These are phyloP conservation scores for Spodoptera litura DNA, from an alignment of 1,140 invertebrate species.

Conservation along the genomic window DNA sequence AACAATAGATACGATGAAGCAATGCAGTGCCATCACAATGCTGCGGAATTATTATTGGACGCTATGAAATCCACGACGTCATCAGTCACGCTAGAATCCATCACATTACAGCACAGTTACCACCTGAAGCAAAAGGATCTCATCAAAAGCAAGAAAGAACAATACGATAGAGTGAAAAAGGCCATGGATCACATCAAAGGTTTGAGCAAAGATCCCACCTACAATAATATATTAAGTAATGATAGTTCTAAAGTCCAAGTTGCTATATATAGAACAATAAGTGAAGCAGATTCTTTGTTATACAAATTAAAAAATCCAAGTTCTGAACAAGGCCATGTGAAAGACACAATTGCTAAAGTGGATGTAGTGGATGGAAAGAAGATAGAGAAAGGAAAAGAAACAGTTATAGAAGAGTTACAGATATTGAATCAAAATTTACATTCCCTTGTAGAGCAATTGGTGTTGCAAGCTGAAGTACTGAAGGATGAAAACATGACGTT, in stretches of 20 bases:
- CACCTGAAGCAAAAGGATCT: slow-evolving; percentile 87
- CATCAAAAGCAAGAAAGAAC: slow-evolving; percentile 86
- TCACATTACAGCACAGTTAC: slow-evolving; percentile 88
- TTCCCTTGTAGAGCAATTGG: slow-evolving; percentile 86
- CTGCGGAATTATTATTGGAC: slow-evolving; percentile 86
- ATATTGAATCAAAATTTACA: slow-evolving; percentile 87
- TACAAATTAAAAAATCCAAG: slow-evolving; percentile 73
- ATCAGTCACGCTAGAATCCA: slow-evolving; percentile 86
- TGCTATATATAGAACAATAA: slow-evolving; percentile 87
- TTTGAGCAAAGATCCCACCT: slow-evolving; percentile 75
- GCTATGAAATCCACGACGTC: slow-evolving; percentile 86
- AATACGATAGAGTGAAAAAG: slow-evolving; percentile 87
- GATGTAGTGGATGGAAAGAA: slow-evolving; percentile 80
- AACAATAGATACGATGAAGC: slow-evolving; percentile 88
- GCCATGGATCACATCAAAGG: slow-evolving; percentile 85
- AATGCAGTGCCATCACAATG: slow-evolving; percentile 88
- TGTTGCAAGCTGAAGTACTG: slow-evolving; percentile 87
- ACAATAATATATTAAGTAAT: slow-evolving; percentile 66
- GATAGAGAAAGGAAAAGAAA: slow-evolving; percentile 86
- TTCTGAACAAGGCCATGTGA: slow-evolving; percentile 57
- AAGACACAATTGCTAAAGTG: slow-evolving; percentile 58
- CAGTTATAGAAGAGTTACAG: slow-evolving; percentile 88
- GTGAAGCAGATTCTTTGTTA: slow-evolving; percentile 88
- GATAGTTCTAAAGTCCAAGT: slow-evolving; percentile 84
- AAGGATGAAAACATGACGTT: slow-evolving; percentile 87